A percentile compares a stretch with the other conserved stretches of the same genome.
These are phyloP conservation scores for Podarcis cretensis DNA, from an alignment of 2,113 vertebrate genomes.

Conservation along the genomic window DNA sequence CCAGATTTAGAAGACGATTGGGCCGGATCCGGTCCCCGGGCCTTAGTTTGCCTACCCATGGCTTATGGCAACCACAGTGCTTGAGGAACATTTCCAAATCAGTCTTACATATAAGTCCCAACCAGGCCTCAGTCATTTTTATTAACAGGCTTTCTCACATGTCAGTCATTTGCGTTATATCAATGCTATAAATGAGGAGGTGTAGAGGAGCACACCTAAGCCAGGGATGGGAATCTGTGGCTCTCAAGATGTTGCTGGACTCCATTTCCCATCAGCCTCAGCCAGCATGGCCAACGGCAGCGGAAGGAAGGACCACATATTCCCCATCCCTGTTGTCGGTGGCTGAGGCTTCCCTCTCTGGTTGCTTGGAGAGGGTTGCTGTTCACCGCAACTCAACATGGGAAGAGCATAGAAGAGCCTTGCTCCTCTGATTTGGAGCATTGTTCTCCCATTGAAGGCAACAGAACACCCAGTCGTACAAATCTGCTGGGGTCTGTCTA, in stretches of 20 bases:
- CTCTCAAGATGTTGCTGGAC: neutral
- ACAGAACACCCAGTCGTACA: neutral
- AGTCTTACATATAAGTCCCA: neutral
- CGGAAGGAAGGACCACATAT: neutral
- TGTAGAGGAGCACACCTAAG: too few relatives aligned
- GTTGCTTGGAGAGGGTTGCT: neutral
- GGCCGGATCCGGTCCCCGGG: too few relatives aligned
- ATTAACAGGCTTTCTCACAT: neutral
- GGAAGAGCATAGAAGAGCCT: neutral
- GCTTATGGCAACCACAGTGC: neutral
- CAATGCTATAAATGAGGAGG: neutral
- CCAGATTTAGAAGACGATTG: too few relatives aligned
- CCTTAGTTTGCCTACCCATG: too few relatives aligned
- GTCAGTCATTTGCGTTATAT: neutral
- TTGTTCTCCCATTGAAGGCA: neutral
- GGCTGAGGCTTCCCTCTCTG: neutral
- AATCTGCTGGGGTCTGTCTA: neutral
- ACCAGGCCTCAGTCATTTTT: neutral
- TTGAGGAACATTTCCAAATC: neutral
- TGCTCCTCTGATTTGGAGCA: neutral
- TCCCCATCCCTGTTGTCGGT: neutral
- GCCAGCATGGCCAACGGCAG: neutral
- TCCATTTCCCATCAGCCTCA: neutral
- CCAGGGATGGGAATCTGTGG: neutral
- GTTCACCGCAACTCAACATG: neutral